Evolutionary conservation across 1,140 invertebrate species (phyloP), one percentile per base, ranked within the genome.

Genomic region (Drosophila nasuta): DNA sequence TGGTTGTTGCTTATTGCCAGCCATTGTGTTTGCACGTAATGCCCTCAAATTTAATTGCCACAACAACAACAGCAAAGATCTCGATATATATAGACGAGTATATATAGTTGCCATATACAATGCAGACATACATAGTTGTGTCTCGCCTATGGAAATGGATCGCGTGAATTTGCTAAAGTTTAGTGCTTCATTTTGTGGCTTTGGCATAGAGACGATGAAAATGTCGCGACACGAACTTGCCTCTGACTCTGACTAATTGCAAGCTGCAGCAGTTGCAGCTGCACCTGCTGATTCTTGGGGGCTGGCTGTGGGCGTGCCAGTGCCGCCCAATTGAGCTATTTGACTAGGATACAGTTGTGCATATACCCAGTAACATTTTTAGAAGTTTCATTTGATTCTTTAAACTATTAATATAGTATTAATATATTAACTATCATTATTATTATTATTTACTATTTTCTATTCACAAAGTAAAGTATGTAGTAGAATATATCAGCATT

Each of bases 91-190:
- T 10, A 67, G 8, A 49, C 17, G n/a, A 6, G 10, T 35, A 15
- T 59, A 15, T 59, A 41, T 66, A 30, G 10, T 38, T 15, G 8
- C 13, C 4, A 46, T 51, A 57, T 33, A 25, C 20, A 4, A 25
- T 25, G 20, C 20, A 25, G 20, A 25, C 20, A 25, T 25, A 25
- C 20, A 25, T 25, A 0, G 15, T 20, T 28, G 38, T n/a, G 2
- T 38, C 11, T 58, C 20, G 33, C 43, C 45, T 59, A 67, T 68
- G 25, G 56, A 73, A 89, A 89, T 68, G 38, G 66, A 60, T 90
- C 88, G 86, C 86, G 85, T 89, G 86, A 89, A 89, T 89, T 89
- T 89, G 85, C 80, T 77, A 89, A 90, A 89, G 85, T 90, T 89
- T 89, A 89, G 85, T 90, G 71, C 83, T 83, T 88, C 71, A 87